Percentiles rank a stretch among this genome's conserved stretches.
phyloP scores from a whole-genome alignment of 64 coral and sea anemone species.

The Pachyseris speciosa region DNA sequence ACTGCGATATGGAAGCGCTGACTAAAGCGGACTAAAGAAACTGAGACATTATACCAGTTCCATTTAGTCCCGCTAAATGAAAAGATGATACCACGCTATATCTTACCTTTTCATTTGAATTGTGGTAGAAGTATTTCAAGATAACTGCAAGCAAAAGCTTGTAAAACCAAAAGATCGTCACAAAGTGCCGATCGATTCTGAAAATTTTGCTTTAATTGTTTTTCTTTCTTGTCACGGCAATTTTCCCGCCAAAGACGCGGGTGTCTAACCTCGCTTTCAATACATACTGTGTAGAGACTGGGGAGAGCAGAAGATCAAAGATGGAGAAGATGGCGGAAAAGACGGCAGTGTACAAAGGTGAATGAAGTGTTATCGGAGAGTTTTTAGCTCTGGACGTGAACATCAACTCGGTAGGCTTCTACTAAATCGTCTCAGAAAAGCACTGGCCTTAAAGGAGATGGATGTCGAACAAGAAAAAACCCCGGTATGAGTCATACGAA shows the following conservation, averaged over 20 bases:
- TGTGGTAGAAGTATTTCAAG: too few relatives aligned
- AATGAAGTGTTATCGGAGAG: neutral
- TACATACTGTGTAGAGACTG: neutral
- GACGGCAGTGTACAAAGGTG: neutral
- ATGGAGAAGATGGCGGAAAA: neutral
- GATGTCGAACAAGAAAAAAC: slow-evolving; percentile 54
- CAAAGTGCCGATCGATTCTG: neutral
- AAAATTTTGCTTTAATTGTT: neutral
- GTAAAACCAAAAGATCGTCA: neutral
- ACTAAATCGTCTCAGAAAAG: neutral
- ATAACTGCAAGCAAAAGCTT: too few relatives aligned
- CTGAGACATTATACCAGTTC: too few relatives aligned
- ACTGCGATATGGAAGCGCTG: too few relatives aligned
- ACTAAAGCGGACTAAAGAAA: too few relatives aligned
- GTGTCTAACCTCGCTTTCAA: slow-evolving; percentile 5
- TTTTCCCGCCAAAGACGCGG: slow-evolving; percentile 41
- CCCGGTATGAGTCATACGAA: slow-evolving; percentile 15
- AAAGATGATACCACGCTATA: too few relatives aligned
- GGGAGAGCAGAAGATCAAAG: neutral
- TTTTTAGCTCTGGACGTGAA: neutral
- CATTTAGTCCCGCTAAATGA: too few relatives aligned
- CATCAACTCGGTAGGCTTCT: neutral
- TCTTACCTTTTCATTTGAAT: too few relatives aligned
- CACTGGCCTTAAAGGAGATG: neutral
- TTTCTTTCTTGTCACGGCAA: neutral